Conservation (phyloP, 2,113 vertebrate species). For the zebrafish (Danio rerio) region GRCz12tu NC_133195.1:20779501-20780000, state of each 20-base stretch:
- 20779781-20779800: slow-evolving; percentile 32
- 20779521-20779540: background rate
- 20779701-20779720: slow-evolving; percentile 39
- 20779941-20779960: background rate
- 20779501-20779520: background rate
- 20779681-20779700: slow-evolving; percentile 26
- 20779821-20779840: slow-evolving; percentile 43
- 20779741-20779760: slow-evolving; percentile 28
- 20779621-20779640: slow-evolving; percentile 19
- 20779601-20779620: slow-evolving; percentile 6
- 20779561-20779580: slow-evolving; percentile 15
- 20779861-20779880: slow-evolving; percentile 34
- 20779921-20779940: background rate
- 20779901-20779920: background rate
- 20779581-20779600: slow-evolving; percentile 12
- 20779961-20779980: background rate
- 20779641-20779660: slow-evolving; percentile 4
- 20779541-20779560: slow-evolving; percentile 3
- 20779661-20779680: slow-evolving; percentile 33
- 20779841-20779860: slow-evolving; percentile 32
- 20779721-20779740: slow-evolving; percentile 37
- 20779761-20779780: slow-evolving; percentile 41
- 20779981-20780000: background rate
- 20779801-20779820: slow-evolving; percentile 30
- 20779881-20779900: slow-evolving; percentile 15